phyloP scores from a whole-genome alignment of 2,797 vertebrate genomes.

The Chaetodon trifasciatus region DNA sequence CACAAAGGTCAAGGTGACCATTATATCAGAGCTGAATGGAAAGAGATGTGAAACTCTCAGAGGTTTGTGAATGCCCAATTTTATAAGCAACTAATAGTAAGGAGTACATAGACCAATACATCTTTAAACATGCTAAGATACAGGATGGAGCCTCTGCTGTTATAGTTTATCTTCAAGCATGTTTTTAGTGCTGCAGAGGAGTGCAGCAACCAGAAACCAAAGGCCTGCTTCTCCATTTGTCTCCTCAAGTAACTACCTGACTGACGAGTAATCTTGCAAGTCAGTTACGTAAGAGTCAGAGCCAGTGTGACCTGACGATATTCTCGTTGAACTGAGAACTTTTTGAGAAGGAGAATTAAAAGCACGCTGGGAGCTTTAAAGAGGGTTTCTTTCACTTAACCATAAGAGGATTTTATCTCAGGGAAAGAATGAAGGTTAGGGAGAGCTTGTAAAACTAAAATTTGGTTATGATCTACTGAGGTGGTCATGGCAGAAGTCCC shows the following conservation, averaged over 20 bases:
- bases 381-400: slow-evolving; percentile 3
- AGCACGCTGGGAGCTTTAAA: slow-evolving; percentile 9
- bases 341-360: slow-evolving; percentile 25
- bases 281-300: background rate
- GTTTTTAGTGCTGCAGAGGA: background rate
- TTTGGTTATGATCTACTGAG: slow-evolving; percentile 45
- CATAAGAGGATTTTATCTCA: slow-evolving; percentile 40
- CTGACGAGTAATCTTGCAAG: too few relatives aligned
- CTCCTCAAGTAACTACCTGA: background rate
- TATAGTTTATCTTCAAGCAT: slow-evolving; percentile 14
- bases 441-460: slow-evolving; percentile 46
- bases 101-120: slow-evolving; percentile 1
- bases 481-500: slow-evolving; percentile 43
- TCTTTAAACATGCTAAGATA: slow-evolving; percentile 1
- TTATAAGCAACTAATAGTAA: background rate
- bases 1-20: slow-evolving; percentile 52
- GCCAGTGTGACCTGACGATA: background rate
- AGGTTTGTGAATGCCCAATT: background rate
- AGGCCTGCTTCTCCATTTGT: background rate
- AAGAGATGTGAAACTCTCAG: slow-evolving; percentile 25
- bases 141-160: background rate
- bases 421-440: slow-evolving; percentile 17
- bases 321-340: slow-evolving; percentile 16
- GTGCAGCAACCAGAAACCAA: background rate
- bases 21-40: slow-evolving; percentile 29